These are phyloP conservation scores for Pogoniulus pusillus DNA, from an alignment of 2,797 vertebrate species.

Conservation along the genomic window DNA sequence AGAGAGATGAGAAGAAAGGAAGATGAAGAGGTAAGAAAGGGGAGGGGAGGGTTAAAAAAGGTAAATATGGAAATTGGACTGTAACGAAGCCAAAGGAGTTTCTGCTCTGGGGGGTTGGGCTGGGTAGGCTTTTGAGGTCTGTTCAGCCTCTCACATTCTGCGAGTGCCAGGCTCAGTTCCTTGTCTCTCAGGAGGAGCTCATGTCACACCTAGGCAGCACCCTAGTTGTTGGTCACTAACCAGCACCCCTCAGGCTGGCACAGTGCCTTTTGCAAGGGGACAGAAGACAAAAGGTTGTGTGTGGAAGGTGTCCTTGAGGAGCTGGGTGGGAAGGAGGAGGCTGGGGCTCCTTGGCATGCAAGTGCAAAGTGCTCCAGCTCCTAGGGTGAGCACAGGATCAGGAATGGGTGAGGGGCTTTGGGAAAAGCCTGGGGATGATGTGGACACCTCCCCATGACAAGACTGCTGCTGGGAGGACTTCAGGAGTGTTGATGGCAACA, in stretches of 20 bases:
- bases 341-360: neutral
- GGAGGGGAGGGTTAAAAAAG: too few species aligned
- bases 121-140: too few species aligned
- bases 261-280: slow-evolving; percentile 36
- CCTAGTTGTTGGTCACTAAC: slow-evolving; percentile 43
- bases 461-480: too few species aligned
- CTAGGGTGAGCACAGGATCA: neutral
- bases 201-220: slow-evolving; percentile 25
- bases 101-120: too few species aligned
- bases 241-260: slow-evolving; percentile 28
- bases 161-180: slow-evolving; percentile 64
- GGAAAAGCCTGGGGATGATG: neutral
- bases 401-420: neutral
- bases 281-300: slow-evolving; percentile 9
- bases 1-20: too few species aligned
- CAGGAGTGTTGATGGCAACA: too few species aligned
- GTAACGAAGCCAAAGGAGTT: too few species aligned
- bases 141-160: too few species aligned
- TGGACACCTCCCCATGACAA: neutral
- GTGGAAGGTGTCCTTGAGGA: neutral
- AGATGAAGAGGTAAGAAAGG: too few species aligned
- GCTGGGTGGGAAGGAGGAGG: neutral
- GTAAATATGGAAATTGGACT: too few species aligned
- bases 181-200: slow-evolving; percentile 49
- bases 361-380: neutral